Evolutionary conservation across 2,113 vertebrate genomes (phyloP).

Genomic region (Synodontis membranacea): DNA sequence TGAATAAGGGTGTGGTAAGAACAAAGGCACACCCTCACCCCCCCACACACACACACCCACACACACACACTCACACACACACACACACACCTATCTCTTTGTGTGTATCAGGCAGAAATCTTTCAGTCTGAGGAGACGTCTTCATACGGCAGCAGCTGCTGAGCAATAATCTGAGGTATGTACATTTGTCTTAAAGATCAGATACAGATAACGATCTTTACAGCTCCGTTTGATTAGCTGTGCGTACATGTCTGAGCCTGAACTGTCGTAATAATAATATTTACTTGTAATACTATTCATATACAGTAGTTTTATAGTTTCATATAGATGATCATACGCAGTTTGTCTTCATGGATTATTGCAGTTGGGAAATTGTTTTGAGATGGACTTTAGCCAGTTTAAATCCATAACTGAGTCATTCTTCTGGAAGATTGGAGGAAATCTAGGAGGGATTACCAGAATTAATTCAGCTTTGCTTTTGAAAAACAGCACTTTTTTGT

Average conservation of each 20-base stretch:
- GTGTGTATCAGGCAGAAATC: background rate
- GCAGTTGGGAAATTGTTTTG: background rate
- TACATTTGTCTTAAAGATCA: background rate
- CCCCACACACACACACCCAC: background rate
- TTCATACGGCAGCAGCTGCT: background rate
- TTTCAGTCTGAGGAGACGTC: background rate
- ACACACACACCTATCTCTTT: background rate
- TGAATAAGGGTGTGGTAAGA: slow-evolving; percentile 11
- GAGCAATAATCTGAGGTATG: background rate
- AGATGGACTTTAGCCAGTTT: background rate
- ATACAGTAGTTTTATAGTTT: too few species aligned
- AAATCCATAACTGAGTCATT: background rate
- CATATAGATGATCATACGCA: too few species aligned
- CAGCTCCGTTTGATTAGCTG: background rate
- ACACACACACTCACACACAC: background rate
- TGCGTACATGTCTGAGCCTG: background rate
- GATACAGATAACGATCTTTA: background rate
- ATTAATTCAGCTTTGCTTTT: background rate
- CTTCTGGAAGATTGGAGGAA: too few species aligned
- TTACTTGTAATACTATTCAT: background rate
- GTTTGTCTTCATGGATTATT: background rate
- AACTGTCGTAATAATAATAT: background rate
- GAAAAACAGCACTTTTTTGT: background rate
- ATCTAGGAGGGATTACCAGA: background rate
- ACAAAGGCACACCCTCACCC: background rate